Base-by-base conservation (phyloP, 2,113 vertebrate species). In the Cisticola juncidis region DNA sequence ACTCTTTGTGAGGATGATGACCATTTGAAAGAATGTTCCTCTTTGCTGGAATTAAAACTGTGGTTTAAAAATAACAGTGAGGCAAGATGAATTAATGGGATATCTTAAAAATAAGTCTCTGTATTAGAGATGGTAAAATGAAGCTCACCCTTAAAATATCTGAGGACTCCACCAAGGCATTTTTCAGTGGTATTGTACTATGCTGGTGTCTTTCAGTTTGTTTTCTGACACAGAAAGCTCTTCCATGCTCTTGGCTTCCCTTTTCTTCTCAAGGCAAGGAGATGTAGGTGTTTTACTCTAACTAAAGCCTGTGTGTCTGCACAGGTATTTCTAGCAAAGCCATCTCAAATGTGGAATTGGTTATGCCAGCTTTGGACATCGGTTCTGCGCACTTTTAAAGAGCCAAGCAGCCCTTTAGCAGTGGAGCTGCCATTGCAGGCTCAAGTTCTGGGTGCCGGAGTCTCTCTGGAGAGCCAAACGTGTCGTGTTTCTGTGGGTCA, bases 181-280 rank as follows among this genome's bases (percentile, higher is more conserved):
- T 94, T 93, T 81, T 79, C 33, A 51, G 44, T 61, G 42, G 5
- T 35, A 2, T 47, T 80, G 42, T 77, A 36, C 78, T 92, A 54
- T 18, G 47, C 47, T 94, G 45, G 26, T 70, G 81, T 94, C 57
- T 95, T 92, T 87, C 35, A 45, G 56, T 95, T 91, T 94, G 76
- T 90, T 74, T 96, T 60, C 79, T 81, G 93, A 91, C 93, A 96
- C 81, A 74, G 8, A 68, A 88, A 88, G 90, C 78, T 92, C 51
- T 85, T 95, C 81, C 8, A 5, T 38, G 81, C 47, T 91, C 36
- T 95, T 96, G 93, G 72, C 74, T 95, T 97, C 90, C 29, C 72
- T 65, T 85, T 89, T 51, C 66, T 81, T 78, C 86, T 84, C 64
- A 73, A 69, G 74, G 48, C 8, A 35, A 94, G 65, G 82, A 86